Percentiles rank a stretch among this genome's conserved stretches.
phyloP scores from a whole-genome alignment of 1,140 invertebrate species.

The Drosophila subpulchrella region DNA sequence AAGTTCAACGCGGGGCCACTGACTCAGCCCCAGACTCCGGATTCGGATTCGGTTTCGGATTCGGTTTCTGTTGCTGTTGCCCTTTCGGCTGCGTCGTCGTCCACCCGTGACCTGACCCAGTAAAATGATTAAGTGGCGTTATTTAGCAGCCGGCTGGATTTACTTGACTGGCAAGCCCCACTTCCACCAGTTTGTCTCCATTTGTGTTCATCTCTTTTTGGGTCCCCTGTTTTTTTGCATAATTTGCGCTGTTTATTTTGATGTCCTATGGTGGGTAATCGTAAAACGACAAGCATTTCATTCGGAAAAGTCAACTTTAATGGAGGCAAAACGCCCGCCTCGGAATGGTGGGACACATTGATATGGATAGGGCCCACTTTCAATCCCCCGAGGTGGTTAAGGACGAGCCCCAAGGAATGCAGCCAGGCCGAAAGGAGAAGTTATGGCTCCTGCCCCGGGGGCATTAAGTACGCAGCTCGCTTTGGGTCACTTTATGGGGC shows the following conservation, averaged over 20 bases:
- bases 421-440: constrained; percentile 1
- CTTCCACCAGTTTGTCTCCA: constrained; percentile 32
- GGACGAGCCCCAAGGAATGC: constrained; percentile 9
- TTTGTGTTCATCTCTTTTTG: constrained; percentile 17
- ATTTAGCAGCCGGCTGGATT: constrained; percentile 67
- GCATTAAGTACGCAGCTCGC: constrained; percentile 4
- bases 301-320: constrained; percentile 49
- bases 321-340: constrained; percentile 9
- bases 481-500: constrained; percentile 24
- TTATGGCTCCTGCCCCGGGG: constrained; percentile 21
- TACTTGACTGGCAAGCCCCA: constrained; percentile 24
- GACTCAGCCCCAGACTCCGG: neutral
- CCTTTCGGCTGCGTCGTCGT: constrained; percentile 6
- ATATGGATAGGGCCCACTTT: neutral
- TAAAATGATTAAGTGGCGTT: constrained; percentile 77
- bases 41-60: neutral
- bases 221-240: constrained; percentile 23
- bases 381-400: no score
- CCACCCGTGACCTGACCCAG: constrained; percentile 61
- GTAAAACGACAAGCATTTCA: constrained; percentile 63
- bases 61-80: neutral
- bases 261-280: constrained; percentile 54
- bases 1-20: constrained; percentile 62
- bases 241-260: constrained; percentile 56
- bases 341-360: neutral